These are phyloP conservation scores for Apolygus lucorum DNA, from an alignment of 1,140 invertebrate species.

Conservation along the genomic window DNA sequence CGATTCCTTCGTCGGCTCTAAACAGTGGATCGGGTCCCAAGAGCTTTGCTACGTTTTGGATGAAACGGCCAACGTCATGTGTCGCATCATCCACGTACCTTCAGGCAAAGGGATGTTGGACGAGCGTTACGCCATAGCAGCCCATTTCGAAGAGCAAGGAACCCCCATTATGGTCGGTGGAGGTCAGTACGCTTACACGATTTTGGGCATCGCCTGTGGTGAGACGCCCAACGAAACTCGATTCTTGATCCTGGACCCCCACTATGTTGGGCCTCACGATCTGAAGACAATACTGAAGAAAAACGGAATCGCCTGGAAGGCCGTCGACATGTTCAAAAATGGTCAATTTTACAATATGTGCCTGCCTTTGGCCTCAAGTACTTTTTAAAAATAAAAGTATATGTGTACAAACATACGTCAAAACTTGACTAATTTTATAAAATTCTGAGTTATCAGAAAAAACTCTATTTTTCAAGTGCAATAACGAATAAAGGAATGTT, in stretches of 20 bases:
- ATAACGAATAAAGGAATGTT: too few species aligned
- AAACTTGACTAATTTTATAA: too few species aligned
- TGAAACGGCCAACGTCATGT: background rate
- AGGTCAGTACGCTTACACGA: constrained; percentile 5
- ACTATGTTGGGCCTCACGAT: constrained; percentile 1
- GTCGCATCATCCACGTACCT: constrained; percentile 2
- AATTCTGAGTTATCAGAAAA: too few species aligned
- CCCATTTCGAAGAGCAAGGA: background rate
- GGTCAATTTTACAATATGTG: background rate
- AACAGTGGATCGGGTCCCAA: constrained; percentile 8
- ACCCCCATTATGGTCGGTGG: constrained; percentile 14
- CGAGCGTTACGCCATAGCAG: background rate
- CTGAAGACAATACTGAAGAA: background rate
- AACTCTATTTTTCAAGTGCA: too few species aligned
- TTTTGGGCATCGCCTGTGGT: background rate
- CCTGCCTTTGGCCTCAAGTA: background rate
- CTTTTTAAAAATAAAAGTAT: too few species aligned
- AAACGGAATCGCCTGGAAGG: background rate
- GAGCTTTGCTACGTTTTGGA: constrained; percentile 4
- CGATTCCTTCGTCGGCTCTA: background rate
- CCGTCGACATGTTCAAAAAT: background rate
- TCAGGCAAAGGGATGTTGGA: background rate
- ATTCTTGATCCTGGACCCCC: constrained; percentile 4
- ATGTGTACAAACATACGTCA: too few species aligned
- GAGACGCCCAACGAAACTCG: background rate